A percentile compares a stretch with the other conserved stretches of the same genome.
Conservation (phyloP, 2,888 invertebrate species). For the Drosophila kanekoi region DNA sequence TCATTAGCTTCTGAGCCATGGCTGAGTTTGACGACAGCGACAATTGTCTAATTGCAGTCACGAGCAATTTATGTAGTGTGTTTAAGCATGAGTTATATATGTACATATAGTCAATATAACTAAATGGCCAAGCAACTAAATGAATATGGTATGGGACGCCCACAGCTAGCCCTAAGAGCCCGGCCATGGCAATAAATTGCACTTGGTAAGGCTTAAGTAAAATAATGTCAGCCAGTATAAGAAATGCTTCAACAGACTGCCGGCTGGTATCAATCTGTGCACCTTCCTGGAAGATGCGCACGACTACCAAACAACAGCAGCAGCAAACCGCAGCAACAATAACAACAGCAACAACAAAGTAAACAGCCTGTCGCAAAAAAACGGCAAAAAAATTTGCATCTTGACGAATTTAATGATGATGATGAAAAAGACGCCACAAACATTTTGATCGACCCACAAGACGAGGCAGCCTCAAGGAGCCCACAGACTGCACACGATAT, state of each 20-base stretch:
- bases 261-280: slow-evolving; percentile 57
- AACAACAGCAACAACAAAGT: slow-evolving; percentile 36
- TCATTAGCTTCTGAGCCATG: slow-evolving; percentile 75
- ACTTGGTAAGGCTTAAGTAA: slow-evolving; percentile 34
- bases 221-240: slow-evolving; percentile 36
- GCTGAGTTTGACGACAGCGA: slow-evolving; percentile 78
- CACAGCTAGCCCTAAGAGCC: slow-evolving; percentile 62
- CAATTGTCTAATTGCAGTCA: slow-evolving; percentile 82
- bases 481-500: slow-evolving; percentile 74
- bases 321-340: slow-evolving; percentile 3
- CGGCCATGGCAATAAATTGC: slow-evolving; percentile 51
- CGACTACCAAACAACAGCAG: slow-evolving; percentile 68
- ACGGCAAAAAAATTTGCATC: slow-evolving; percentile 73
- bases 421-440: slow-evolving; percentile 80
- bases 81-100: slow-evolving; percentile 68
- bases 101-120: slow-evolving; percentile 13
- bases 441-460: slow-evolving; percentile 78
- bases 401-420: slow-evolving; percentile 82
- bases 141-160: slow-evolving; percentile 49
- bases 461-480: slow-evolving; percentile 72
- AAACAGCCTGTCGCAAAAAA: slow-evolving; percentile 41
- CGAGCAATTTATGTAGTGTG: slow-evolving; percentile 80
- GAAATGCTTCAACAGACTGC: slow-evolving; percentile 29
- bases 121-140: slow-evolving; percentile 39
- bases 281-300: slow-evolving; percentile 72